These are phyloP conservation scores for Lytechinus pictus DNA, from an alignment of 35 echinoderm and acorn worm species.

Conservation along the genomic window DNA sequence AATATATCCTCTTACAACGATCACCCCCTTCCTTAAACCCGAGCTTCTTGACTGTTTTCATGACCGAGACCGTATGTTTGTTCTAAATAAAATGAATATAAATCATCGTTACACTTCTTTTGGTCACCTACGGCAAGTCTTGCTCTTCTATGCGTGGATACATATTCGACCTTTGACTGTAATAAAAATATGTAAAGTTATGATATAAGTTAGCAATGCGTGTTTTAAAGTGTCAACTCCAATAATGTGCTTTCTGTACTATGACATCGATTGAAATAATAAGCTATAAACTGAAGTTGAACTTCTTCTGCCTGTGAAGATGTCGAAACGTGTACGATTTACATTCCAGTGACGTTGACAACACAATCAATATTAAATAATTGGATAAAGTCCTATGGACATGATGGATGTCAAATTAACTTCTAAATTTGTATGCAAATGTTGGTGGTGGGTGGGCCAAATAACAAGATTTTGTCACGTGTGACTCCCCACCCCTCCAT, in stretches of 20 bases:
- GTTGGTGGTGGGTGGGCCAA: too few relatives aligned
- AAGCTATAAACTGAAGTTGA: background rate
- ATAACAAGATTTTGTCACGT: too few relatives aligned
- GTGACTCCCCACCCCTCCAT: too few relatives aligned
- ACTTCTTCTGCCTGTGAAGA: background rate
- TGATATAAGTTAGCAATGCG: background rate
- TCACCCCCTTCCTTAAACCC: background rate
- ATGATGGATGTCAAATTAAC: too few relatives aligned
- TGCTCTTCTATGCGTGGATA: background rate
- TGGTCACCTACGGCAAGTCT: background rate
- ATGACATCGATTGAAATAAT: background rate
- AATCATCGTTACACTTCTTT: background rate
- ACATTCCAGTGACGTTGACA: too few relatives aligned
- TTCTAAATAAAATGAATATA: constrained; percentile 8
- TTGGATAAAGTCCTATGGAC: too few relatives aligned
- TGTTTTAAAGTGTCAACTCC: background rate
- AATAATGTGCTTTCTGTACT: background rate
- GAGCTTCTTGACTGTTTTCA: background rate
- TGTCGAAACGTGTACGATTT: too few relatives aligned
- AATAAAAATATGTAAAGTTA: background rate
- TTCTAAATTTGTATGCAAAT: too few relatives aligned
- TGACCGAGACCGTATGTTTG: background rate
- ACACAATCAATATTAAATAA: too few relatives aligned
- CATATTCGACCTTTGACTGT: background rate
- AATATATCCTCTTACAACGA: background rate